Conservation (phyloP, 2,113 vertebrate genomes). For the Pelodiscus sinensis region DNA sequence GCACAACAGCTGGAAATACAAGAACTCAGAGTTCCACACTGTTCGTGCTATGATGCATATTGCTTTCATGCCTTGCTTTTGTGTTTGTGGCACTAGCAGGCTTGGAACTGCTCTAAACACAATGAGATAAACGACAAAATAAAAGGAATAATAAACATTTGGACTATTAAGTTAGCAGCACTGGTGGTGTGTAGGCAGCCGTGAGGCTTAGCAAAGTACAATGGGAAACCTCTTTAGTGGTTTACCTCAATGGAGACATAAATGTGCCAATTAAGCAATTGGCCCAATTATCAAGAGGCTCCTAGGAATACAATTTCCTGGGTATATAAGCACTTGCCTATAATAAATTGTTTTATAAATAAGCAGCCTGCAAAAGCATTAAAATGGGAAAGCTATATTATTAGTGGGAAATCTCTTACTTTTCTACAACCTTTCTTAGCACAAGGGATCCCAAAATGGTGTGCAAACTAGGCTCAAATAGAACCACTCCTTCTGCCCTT, state of each 20-base stretch:
- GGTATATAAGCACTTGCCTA: slow-evolving; percentile 18
- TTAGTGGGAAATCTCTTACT: background rate
- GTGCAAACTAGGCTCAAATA: fast-evolving
- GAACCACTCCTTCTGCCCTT: background rate
- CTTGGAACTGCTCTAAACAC: background rate
- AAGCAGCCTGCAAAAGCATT: slow-evolving; percentile 55
- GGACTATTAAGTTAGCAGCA: slow-evolving; percentile 56
- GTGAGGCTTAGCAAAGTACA: slow-evolving; percentile 20
- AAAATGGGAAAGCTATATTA: slow-evolving; percentile 8
- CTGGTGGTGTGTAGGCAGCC: slow-evolving; percentile 52
- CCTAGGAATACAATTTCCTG: slow-evolving; percentile 60
- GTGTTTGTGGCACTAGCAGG: background rate
- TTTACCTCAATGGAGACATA: slow-evolving; percentile 53
- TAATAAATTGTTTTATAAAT: slow-evolving; percentile 65
- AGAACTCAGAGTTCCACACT: background rate
- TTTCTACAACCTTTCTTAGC: background rate
- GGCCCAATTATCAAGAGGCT: slow-evolving; percentile 51
- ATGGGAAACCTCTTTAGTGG: slow-evolving; percentile 52
- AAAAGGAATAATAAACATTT: slow-evolving; percentile 64
- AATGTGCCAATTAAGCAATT: slow-evolving; percentile 70
- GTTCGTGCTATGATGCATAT: background rate
- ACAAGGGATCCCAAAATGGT: fast-evolving
- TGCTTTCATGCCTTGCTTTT: background rate
- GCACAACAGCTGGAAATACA: background rate
- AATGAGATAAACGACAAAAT: background rate